Percentiles rank a stretch among this genome's conserved stretches.
phyloP scores from a whole-genome alignment of 2,797 vertebrate species.

The Xerus rutilus region DNA sequence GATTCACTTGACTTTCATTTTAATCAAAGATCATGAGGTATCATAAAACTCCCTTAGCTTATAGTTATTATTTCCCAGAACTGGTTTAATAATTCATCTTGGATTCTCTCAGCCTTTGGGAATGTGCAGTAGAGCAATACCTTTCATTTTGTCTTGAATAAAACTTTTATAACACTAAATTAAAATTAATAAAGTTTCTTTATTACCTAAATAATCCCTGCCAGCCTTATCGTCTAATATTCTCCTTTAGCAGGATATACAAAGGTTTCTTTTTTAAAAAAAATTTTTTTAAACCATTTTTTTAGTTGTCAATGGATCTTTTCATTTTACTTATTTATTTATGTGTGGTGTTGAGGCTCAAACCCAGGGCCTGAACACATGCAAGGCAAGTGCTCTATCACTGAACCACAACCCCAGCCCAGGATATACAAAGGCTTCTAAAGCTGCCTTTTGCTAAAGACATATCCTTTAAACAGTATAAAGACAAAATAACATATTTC shows the following conservation, averaged over 20 bases:
- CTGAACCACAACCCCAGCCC: too few species aligned
- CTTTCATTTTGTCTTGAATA: constrained; percentile 46
- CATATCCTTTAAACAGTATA: constrained; percentile 17
- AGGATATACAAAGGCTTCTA: not conserved
- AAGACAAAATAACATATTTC: constrained; percentile 1
- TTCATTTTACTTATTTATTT: too few species aligned
- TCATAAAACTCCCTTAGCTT: not conserved
- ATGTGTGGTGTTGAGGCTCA: too few species aligned
- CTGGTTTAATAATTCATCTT: constrained; percentile 28
- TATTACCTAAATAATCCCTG: constrained; percentile 55
- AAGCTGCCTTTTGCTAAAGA: constrained; percentile 57
- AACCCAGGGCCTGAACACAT: too few species aligned
- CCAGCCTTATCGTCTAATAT: constrained; percentile 23
- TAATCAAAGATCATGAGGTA: not conserved
- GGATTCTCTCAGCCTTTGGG: not conserved
- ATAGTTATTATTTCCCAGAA: not conserved
- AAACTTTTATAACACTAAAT: constrained; percentile 48
- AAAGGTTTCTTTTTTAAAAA: too few species aligned
- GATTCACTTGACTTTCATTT: constrained; percentile 37
- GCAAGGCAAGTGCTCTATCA: too few species aligned
- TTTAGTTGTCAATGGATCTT: too few species aligned
- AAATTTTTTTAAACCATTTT: too few species aligned
- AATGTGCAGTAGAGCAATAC: constrained; percentile 1
- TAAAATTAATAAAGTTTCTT: constrained; percentile 23
- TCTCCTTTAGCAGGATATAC: not conserved